Evolutionary conservation across 2,797 vertebrate genomes (phyloP), one percentile per base, ranked within the genome.

Genomic region (Geotrypetes seraphini): DNA sequence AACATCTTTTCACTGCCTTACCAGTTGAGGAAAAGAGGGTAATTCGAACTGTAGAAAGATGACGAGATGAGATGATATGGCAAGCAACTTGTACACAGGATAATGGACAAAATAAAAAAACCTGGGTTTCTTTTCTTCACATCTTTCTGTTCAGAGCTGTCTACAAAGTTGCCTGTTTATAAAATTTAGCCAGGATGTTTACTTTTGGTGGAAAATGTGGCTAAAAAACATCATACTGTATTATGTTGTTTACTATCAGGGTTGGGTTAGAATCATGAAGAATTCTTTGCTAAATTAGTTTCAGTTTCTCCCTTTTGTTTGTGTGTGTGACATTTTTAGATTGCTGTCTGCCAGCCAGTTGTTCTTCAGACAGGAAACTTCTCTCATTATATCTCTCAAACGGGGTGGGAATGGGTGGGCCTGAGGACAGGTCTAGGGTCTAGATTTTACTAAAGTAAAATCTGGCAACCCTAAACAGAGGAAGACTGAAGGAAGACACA

Each of bases 1-100:
- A 90, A 90, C 87, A 91, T 83, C 72, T 78, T 85, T 87, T 87
- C 81, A 71, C 77, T 80, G 83, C 81, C 79, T 82, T 83, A 84
- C 73, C 66, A 85, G 81, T 78, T 79, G 79, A 79, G 81, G 72
- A 73, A 84, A 80, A 85, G 78, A 84, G 85, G 78, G 83, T 81
- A 78, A 86, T 87, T 88, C 85, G 85, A 80, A 83, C 80, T 71
- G 75, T 61, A 70, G 69, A 71, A 74, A 80, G 85, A 88, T 73
- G 79, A 73, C 75, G 59, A 83, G 86, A 90, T 86, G 69, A 81
- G 72, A 66, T 65, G 87, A 87, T 86, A 86, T 89, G 75, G 66
- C 82, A 71, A 66, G 74, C 75, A 66, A 81, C 79, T n/a, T 81
- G 87, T 84, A 85, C 84, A 82, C 78, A 69, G 54, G 74, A 78